Evolutionary conservation across 2,888 invertebrate species (phyloP).

Genomic region (Zygaena filipendulae): DNA sequence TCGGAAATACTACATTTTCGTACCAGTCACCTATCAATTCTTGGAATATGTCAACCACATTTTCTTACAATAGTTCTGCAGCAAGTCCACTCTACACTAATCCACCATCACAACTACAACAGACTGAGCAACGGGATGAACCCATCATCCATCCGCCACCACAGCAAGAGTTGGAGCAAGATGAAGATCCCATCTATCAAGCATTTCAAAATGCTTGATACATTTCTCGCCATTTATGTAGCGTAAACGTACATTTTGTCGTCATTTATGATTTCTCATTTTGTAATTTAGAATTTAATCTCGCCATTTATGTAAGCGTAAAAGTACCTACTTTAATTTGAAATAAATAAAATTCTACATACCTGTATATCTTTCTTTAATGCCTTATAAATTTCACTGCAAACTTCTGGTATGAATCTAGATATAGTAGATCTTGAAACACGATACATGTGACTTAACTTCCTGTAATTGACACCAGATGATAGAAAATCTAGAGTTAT

Average conservation of each 20-base stretch:
- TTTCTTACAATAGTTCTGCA: slow-evolving; percentile 12
- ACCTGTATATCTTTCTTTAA: too few species aligned
- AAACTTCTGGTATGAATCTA: too few species aligned
- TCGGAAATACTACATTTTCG: slow-evolving; percentile 14
- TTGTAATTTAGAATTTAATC: slow-evolving; percentile 13
- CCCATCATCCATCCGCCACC: slow-evolving; percentile 11
- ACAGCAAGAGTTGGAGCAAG: slow-evolving; percentile 10
- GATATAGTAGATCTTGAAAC: too few species aligned
- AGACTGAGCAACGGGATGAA: slow-evolving; percentile 9
- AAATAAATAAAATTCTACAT: too few species aligned
- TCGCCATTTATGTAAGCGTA: slow-evolving; percentile 13
- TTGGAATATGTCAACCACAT: slow-evolving; percentile 14
- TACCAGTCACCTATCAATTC: slow-evolving; percentile 13
- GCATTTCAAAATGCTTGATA: too few species aligned
- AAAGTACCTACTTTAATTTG: too few species aligned
- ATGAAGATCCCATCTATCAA: slow-evolving; percentile 5
- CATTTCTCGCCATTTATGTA: slow-evolving; percentile 12
- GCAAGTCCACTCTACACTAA: slow-evolving; percentile 12
- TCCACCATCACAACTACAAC: slow-evolving; percentile 9
- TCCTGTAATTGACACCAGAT: too few species aligned
- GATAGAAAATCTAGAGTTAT: too few species aligned
- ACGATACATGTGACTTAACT: too few species aligned
- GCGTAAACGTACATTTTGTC: slow-evolving; percentile 12
- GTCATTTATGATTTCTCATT: slow-evolving; percentile 12
- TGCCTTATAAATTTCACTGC: too few species aligned